These are phyloP conservation scores for Chlorospingus flavigularis DNA, from an alignment of 2,797 vertebrate species.

Conservation along the genomic window DNA sequence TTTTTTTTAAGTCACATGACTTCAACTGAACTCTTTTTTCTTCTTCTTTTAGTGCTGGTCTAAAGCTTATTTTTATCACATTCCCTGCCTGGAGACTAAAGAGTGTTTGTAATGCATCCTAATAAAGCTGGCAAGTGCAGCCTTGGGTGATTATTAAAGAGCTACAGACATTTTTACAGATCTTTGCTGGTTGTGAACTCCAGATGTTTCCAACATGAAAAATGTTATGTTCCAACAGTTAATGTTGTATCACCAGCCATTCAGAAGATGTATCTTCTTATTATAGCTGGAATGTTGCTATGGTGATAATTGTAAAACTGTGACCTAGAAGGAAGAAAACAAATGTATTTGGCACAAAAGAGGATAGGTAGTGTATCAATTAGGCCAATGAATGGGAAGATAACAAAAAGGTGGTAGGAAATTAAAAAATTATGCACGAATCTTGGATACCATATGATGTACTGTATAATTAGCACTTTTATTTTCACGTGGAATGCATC, in stretches of 20 bases:
- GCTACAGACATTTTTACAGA: conserved; percentile 70
- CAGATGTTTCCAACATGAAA: conserved; percentile 79
- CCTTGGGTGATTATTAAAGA: conserved; percentile 72
- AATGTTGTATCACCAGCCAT: conserved; percentile 71
- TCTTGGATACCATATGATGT: neutral
- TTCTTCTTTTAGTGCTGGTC: conserved; percentile 3
- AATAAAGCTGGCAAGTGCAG: conserved; percentile 66
- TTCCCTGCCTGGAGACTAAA: conserved; percentile 48
- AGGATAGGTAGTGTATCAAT: conserved; percentile 51
- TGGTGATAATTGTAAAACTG: conserved; percentile 75
- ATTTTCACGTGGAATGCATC: neutral
- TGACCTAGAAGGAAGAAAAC: conserved; percentile 61
- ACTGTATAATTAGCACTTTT: neutral
- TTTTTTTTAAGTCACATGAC: conserved; percentile 1
- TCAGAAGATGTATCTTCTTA: conserved; percentile 77
- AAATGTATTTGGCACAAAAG: conserved; percentile 60
- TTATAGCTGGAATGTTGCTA: conserved; percentile 75
- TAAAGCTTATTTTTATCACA: conserved; percentile 58
- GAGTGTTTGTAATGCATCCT: conserved; percentile 61
- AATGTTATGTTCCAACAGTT: conserved; percentile 73
- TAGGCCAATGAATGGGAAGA: conserved; percentile 53
- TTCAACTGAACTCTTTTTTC: neutral
- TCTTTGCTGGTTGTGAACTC: conserved; percentile 68
- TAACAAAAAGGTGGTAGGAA: conserved; percentile 39
- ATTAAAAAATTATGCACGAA: neutral